Evolutionary conservation across 2,888 invertebrate genomes (phyloP).

Genomic region (Meganola albula): DNA sequence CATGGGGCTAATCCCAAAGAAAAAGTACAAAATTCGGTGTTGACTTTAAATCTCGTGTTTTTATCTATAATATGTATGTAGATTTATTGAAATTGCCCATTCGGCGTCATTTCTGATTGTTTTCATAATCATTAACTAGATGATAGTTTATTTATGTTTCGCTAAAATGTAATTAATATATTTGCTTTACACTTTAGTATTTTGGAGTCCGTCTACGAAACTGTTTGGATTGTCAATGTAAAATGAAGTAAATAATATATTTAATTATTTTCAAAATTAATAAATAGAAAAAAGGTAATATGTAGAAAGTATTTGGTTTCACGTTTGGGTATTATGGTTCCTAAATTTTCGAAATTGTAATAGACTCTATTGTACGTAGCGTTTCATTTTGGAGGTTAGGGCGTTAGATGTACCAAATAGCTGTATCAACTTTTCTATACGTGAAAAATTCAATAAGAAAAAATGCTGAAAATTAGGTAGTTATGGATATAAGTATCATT

Average conservation of each 20-base stretch:
- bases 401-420: conserved; percentile 76
- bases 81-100: conserved; percentile 64
- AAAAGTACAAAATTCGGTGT: conserved; percentile 78
- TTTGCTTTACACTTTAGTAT: conserved; percentile 62
- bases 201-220: conserved; percentile 74
- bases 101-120: conserved; percentile 61
- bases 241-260: conserved; percentile 61
- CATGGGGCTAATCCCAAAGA: conserved; percentile 66
- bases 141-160: conserved; percentile 66
- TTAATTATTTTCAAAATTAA: conserved; percentile 75
- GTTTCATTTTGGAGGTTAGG: conserved; percentile 71
- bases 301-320: conserved; percentile 70
- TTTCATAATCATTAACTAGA: conserved; percentile 62
- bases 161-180: conserved; percentile 54
- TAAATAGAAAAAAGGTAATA: conserved; percentile 60
- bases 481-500: conserved; percentile 68
- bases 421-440: conserved; percentile 76
- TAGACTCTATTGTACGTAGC: conserved; percentile 76
- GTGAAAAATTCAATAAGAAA: conserved; percentile 62
- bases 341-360: conserved; percentile 79
- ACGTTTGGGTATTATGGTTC: conserved; percentile 78
- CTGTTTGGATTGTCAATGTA: conserved; percentile 66
- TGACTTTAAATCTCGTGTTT: conserved; percentile 69
- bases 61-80: conserved; percentile 64
- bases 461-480: conserved; percentile 70